Evolutionary conservation across 2,113 vertebrate genomes (phyloP).

Genomic region (Merops nubicus): DNA sequence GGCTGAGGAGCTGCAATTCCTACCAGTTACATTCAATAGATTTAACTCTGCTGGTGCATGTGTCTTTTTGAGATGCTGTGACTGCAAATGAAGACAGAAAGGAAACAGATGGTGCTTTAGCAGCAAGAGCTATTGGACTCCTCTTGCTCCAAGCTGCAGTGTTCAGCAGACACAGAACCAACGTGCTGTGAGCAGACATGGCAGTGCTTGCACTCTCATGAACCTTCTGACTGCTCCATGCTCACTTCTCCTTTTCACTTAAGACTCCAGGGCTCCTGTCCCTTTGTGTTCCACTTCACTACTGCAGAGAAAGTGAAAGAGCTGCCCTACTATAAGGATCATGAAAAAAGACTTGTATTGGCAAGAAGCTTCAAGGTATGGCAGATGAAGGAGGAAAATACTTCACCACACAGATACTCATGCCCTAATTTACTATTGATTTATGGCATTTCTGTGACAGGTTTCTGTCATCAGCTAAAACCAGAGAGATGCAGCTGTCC

Average conservation of each 20-base stretch:
- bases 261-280: neutral
- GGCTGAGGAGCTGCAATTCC: neutral
- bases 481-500: neutral
- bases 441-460: neutral
- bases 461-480: neutral
- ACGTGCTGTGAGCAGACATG: neutral
- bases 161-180: neutral
- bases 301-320: neutral
- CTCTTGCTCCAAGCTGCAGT: neutral
- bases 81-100: neutral
- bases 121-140: neutral
- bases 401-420: neutral
- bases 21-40: neutral
- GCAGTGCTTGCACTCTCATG: neutral
- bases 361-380: neutral
- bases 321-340: neutral
- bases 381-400: neutral
- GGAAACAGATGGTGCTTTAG: neutral
- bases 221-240: neutral
- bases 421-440: neutral
- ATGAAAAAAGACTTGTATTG: neutral
- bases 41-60: neutral
- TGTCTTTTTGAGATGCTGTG: neutral
- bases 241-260: neutral
- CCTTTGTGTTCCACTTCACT: neutral